These are phyloP conservation scores for Holacanthella duospinosa DNA, from an alignment of 2,888 invertebrate species.

Conservation along the genomic window DNA sequence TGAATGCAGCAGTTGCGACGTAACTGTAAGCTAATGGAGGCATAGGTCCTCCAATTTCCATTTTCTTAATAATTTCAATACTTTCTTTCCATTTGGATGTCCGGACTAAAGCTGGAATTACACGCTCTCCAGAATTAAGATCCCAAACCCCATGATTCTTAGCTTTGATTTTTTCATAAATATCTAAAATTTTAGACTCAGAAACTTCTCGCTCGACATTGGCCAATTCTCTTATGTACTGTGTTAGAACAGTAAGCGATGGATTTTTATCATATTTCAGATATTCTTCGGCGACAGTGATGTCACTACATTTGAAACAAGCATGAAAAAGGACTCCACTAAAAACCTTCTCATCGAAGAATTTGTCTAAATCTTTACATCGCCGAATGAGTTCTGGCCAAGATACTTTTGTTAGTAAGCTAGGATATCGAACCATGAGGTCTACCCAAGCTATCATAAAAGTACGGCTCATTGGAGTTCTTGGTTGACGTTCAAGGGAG, in stretches of 20 bases:
- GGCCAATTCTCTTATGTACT: neutral
- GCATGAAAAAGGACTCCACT: neutral
- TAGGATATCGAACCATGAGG: neutral
- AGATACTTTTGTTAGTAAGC: neutral
- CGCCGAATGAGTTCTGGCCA: conserved; percentile 1
- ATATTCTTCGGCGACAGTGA: neutral
- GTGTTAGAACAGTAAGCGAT: neutral
- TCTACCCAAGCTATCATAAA: neutral
- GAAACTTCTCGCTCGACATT: neutral
- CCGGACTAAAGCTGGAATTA: conserved; percentile 53
- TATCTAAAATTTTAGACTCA: neutral
- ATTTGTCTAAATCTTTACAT: neutral
- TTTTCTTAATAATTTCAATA: conserved; percentile 51
- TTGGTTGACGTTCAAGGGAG: neutral
- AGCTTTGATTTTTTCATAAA: neutral
- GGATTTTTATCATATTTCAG: neutral
- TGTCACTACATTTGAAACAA: neutral
- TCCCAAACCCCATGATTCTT: conserved; percentile 46
- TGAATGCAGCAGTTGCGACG: conserved; percentile 52
- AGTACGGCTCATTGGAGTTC: neutral
- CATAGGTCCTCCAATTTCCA: conserved; percentile 41
- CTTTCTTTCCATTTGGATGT: conserved; percentile 56
- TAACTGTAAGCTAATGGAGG: conserved; percentile 40
- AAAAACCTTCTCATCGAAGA: neutral
- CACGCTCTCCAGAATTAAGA: conserved; percentile 49